phyloP scores from a whole-genome alignment of 2,113 vertebrate genomes.

The Cyrtonyx montezumae region DNA sequence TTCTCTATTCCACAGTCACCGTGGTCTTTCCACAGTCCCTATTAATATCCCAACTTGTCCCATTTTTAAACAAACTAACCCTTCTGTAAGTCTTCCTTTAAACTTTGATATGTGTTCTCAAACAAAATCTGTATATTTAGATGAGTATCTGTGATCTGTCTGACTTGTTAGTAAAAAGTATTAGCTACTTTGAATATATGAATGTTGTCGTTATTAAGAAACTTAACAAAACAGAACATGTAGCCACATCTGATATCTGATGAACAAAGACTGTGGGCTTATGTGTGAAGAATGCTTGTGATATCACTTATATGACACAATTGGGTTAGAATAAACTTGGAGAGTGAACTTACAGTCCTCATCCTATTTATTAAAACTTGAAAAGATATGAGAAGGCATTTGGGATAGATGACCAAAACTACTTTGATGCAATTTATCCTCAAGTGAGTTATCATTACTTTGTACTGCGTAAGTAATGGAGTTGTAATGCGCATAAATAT shows the following conservation, averaged over 20 bases:
- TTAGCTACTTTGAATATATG: background rate
- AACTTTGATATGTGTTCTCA: background rate
- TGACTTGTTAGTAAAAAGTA: background rate
- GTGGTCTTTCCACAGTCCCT: background rate
- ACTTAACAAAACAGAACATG: background rate
- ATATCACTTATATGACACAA: background rate
- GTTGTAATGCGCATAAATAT: background rate
- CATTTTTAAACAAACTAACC: background rate
- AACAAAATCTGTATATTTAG: background rate
- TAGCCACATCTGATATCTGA: background rate
- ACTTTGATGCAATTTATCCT: background rate
- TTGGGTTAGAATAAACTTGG: background rate
- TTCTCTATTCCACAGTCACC: background rate
- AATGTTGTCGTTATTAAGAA: background rate
- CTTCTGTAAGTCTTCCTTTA: background rate
- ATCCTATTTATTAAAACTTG: background rate
- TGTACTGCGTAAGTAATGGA: background rate
- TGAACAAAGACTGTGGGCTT: background rate
- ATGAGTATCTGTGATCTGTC: background rate
- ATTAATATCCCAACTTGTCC: background rate
- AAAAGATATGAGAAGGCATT: background rate
- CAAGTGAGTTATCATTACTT: background rate
- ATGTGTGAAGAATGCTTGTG: background rate
- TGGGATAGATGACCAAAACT: background rate
- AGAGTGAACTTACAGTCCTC: background rate